Conservation (phyloP, 1,140 invertebrate species). For the Mycetomoellerius zeteki region DNA sequence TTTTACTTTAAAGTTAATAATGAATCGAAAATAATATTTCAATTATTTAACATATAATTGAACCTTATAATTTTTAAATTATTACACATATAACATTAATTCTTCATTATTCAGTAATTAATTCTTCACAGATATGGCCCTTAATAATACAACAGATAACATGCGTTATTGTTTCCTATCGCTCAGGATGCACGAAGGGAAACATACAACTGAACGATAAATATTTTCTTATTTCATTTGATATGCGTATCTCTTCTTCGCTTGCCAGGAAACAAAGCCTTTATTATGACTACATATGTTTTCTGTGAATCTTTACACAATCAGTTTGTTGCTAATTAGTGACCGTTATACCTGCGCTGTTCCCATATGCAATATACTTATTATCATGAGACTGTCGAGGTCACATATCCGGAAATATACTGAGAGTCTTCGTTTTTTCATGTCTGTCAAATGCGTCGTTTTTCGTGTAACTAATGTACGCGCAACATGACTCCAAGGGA, state of each 20-base stretch:
- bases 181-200: not conserved
- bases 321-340: slow-evolving; percentile 41
- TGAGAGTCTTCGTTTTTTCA: slow-evolving; percentile 8
- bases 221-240: not conserved
- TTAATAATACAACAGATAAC: not conserved
- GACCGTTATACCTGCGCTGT: slow-evolving; percentile 25
- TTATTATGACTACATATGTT: slow-evolving; percentile 8
- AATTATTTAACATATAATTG: not conserved
- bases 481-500: slow-evolving; percentile 13
- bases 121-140: not conserved
- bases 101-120: not conserved
- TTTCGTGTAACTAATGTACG: slow-evolving; percentile 40
- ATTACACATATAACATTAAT: not conserved
- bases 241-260: not conserved
- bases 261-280: not conserved
- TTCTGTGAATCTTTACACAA: slow-evolving; percentile 48
- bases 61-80: not conserved
- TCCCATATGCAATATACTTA: not conserved
- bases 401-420: not conserved
- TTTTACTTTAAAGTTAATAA: not conserved
- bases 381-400: slow-evolving; percentile 13
- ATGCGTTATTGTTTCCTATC: not conserved
- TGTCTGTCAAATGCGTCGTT: slow-evolving; percentile 16
- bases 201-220: not conserved
- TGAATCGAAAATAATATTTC: not conserved